A percentile compares a stretch with the other conserved stretches of the same genome.
phyloP scores from a whole-genome alignment of 2,113 vertebrate genomes.

The Epinephelus moara region DNA sequence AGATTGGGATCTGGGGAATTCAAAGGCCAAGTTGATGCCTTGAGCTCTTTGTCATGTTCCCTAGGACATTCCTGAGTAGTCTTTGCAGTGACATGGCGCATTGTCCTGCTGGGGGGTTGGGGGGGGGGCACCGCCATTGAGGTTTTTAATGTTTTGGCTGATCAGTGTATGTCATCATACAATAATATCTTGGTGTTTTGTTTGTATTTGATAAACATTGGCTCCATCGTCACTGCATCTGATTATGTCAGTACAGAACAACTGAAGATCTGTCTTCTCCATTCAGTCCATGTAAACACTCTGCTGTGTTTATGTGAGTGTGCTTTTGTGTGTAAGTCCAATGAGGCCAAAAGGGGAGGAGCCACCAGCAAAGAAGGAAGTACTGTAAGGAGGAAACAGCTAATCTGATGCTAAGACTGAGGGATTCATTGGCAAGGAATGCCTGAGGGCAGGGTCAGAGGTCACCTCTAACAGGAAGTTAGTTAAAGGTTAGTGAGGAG shows the following conservation, averaged over 20 bases:
- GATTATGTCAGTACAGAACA: neutral
- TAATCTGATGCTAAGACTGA: neutral
- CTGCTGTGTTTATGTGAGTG: neutral
- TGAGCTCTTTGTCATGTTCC: too few relatives aligned
- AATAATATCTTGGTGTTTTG: neutral
- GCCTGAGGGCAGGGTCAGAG: constrained; percentile 16
- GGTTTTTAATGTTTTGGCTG: too few relatives aligned
- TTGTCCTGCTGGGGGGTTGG: too few relatives aligned
- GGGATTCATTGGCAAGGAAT: neutral
- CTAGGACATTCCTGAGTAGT: too few relatives aligned
- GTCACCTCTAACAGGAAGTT: neutral
- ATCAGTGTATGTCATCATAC: neutral
- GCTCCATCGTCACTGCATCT: too few relatives aligned
- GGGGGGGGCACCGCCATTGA: too few relatives aligned
- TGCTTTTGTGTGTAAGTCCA: neutral
- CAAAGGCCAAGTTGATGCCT: too few relatives aligned
- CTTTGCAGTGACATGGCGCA: too few relatives aligned
- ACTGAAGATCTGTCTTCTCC: neutral
- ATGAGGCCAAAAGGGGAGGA: neutral
- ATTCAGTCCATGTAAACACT: neutral
- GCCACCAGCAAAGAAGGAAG: neutral
- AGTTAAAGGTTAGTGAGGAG: neutral
- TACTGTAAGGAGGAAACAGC: neutral
- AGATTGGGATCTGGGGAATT: too few relatives aligned
- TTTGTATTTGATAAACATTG: neutral